A percentile compares a stretch with the other conserved stretches of the same genome.
These are phyloP conservation scores for Vulpes vulpes DNA, from an alignment of 2,113 vertebrate genomes.

Conservation along the genomic window DNA sequence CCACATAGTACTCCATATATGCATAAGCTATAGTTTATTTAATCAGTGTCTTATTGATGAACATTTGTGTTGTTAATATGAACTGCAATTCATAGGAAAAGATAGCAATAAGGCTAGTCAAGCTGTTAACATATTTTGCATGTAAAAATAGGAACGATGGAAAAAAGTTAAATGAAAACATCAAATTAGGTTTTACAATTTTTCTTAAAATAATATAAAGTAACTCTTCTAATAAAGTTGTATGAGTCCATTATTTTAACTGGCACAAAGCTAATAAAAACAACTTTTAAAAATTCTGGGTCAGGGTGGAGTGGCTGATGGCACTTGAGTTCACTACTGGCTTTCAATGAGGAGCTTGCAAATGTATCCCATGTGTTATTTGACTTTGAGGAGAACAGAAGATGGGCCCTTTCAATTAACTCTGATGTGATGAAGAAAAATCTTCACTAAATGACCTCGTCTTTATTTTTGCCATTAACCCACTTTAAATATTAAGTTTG, in stretches of 20 bases:
- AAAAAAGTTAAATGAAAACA: slow-evolving; percentile 58
- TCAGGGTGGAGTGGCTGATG: slow-evolving; percentile 58
- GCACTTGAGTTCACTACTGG: slow-evolving; percentile 61
- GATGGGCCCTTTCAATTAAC: slow-evolving; percentile 62
- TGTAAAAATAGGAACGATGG: slow-evolving; percentile 23
- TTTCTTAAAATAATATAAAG: slow-evolving; percentile 60
- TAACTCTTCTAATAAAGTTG: slow-evolving; percentile 23
- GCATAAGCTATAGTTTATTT: background rate
- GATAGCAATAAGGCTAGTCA: background rate
- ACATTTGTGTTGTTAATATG: background rate
- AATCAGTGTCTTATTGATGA: background rate
- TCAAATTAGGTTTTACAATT: slow-evolving; percentile 9
- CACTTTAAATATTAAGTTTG: slow-evolving; percentile 73
- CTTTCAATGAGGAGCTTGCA: slow-evolving; percentile 77
- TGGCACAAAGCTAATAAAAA: slow-evolving; percentile 80
- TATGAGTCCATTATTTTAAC: slow-evolving; percentile 73
- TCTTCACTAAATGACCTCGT: slow-evolving; percentile 66
- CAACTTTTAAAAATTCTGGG: slow-evolving; percentile 63
- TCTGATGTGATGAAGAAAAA: slow-evolving; percentile 64
- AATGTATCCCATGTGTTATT: slow-evolving; percentile 82
- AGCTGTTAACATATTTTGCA: slow-evolving; percentile 8
- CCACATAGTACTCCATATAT: background rate
- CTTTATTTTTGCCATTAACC: slow-evolving; percentile 79
- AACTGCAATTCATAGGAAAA: slow-evolving; percentile 9
- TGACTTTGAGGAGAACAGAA: background rate